Conservation (phyloP, 1,140 invertebrate species). For the Stegodyphus dumicola region DNA sequence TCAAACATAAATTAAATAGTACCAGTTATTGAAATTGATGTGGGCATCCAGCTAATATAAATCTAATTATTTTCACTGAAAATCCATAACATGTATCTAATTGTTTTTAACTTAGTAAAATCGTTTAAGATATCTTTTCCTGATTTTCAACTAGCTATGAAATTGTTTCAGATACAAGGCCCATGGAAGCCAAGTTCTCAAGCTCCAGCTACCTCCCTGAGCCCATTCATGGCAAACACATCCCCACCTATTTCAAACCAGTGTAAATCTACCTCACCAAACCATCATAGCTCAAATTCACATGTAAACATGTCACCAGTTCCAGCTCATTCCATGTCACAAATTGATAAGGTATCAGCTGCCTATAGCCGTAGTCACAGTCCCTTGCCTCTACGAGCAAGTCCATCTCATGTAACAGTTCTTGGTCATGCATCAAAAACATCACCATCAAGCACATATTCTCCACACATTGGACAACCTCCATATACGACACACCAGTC, state of each 20-base stretch:
- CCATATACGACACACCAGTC: conserved; percentile 56
- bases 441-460: conserved; percentile 30
- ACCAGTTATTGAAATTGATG: too few species aligned
- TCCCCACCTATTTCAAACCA: conserved; percentile 55
- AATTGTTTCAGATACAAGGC: conserved; percentile 45
- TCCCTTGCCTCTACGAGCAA: conserved; percentile 49
- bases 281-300: conserved; percentile 51
- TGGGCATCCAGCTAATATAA: too few species aligned
- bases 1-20: too few species aligned
- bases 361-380: conserved; percentile 54
- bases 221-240: conserved; percentile 45
- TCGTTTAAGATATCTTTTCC: too few species aligned
- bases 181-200: conserved; percentile 51
- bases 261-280: conserved; percentile 56
- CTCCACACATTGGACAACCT: conserved; percentile 33
- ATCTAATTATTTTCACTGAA: too few species aligned
- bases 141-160: background rate
- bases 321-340: conserved; percentile 51
- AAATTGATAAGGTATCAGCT: conserved; percentile 48
- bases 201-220: conserved; percentile 55
- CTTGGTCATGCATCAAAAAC: conserved; percentile 44
- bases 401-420: conserved; percentile 43
- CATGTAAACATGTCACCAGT: conserved; percentile 44
- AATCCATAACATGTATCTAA: background rate
- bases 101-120: background rate